These are phyloP conservation scores for Pangasius larnaudii DNA, from an alignment of 2,797 vertebrate genomes.

Conservation along the genomic window DNA sequence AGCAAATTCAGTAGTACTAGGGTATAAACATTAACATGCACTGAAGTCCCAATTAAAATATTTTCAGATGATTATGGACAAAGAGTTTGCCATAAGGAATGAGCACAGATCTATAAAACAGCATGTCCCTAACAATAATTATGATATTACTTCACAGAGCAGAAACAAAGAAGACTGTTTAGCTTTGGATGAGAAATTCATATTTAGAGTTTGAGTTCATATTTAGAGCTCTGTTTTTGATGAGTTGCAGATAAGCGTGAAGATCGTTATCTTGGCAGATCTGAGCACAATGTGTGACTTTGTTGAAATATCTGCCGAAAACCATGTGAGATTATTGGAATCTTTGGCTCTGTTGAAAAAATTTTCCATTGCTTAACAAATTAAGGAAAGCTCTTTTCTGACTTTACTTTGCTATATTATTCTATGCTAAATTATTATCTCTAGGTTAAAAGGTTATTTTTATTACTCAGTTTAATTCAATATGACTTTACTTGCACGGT, in stretches of 20 bases:
- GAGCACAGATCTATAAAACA: background rate
- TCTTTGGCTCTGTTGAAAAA: slow-evolving; percentile 19
- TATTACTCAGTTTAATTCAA: background rate
- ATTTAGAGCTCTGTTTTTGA: slow-evolving; percentile 30
- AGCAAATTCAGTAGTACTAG: background rate
- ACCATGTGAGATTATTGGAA: slow-evolving; percentile 19
- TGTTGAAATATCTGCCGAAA: slow-evolving; percentile 17
- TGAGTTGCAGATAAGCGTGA: slow-evolving; percentile 31
- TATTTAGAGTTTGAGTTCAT: slow-evolving; percentile 24
- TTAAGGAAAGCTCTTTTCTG: background rate
- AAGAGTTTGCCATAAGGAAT: background rate
- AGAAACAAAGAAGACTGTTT: slow-evolving; percentile 3
- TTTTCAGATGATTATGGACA: background rate
- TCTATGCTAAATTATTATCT: slow-evolving; percentile 1
- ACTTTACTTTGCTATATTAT: slow-evolving; percentile 2
- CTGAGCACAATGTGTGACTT: slow-evolving; percentile 21
- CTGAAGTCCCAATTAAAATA: background rate
- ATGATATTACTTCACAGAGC: background rate
- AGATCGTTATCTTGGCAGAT: slow-evolving; percentile 23
- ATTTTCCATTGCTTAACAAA: slow-evolving; percentile 25
- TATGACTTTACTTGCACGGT: background rate
- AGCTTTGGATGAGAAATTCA: slow-evolving; percentile 25
- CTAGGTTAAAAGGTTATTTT: background rate
- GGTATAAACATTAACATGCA: background rate
- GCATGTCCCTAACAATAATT: background rate